Base-by-base conservation (phyloP, 2,888 invertebrate species). In the Linnaemya tessellans region DNA sequence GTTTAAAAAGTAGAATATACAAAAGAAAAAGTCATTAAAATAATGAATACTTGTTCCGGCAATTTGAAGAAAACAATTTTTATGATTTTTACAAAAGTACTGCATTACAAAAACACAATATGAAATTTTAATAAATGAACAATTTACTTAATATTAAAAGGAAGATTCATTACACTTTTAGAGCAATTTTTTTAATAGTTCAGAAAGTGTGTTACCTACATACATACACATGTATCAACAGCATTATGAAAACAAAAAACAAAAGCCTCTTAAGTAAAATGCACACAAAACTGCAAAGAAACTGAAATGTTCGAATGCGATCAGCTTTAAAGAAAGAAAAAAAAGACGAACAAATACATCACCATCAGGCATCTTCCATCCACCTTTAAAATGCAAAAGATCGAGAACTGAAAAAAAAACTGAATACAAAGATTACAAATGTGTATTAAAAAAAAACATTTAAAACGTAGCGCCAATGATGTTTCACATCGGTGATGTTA, bases 381-480 rank as follows among this genome's bases (percentile, higher is more conserved):
- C 71, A 77, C 41, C 67, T 80, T 80, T 67, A 60, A 54, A 74
- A 58, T 11, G 5, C 68, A 35, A 62, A 68, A 70, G 20, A 64
- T 30, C 38, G 41, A 30, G 49, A 75, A 51, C 56, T 13, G 18
- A 54, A 54, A 51, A 30, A 60, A 30, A 38, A 70, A 35, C 20
- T n/a, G 46, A 71, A 84, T n/a, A 20, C 30, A 71, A 73, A 65
- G 46, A 74, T 46, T 56, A 56, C 54, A 77, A 65, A 54, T 41
- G 70, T 62, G 25, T 11, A 51, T 51, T 15, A 20, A 58, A 58
- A 58, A 15, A 20, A 38, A 49, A 65, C 46, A 68, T 74, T 68
- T 71, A 85, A 75, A 75, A 82, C 70, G 65, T 82, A 82, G 85
- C 85, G 85, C 85, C 85, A 85, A 85, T 85, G 85, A 51, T 85